Conservation (phyloP, 30 jellyfish, hydroid and myxozoan genomes). For the Nemopilema nomurai region DNA sequence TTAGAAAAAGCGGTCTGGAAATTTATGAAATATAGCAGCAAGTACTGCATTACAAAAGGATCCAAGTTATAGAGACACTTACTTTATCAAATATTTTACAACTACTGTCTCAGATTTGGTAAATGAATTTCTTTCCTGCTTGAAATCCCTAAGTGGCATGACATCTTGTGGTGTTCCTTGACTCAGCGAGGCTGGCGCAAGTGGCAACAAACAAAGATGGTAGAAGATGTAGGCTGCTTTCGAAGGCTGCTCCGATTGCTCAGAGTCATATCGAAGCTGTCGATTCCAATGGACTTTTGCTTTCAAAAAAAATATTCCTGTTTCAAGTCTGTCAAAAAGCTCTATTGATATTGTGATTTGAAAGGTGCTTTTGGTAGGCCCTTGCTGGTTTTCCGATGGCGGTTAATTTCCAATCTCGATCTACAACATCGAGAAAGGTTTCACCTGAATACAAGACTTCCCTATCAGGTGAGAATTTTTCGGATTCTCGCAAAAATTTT, state of each 20-base stretch:
- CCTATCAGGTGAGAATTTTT: neutral
- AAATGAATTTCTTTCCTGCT: too few species aligned
- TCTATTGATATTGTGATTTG: neutral
- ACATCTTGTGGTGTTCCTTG: neutral
- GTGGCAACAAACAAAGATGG: constrained; percentile 17
- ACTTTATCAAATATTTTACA: too few species aligned
- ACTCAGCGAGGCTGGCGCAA: constrained; percentile 21
- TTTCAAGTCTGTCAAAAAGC: neutral
- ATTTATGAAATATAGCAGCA: too few species aligned
- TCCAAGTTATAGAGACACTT: too few species aligned
- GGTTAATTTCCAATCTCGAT: neutral
- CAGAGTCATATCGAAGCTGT: neutral
- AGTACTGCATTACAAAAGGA: too few species aligned
- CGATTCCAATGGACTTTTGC: neutral
- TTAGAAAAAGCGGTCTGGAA: too few species aligned
- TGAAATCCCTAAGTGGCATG: neutral
- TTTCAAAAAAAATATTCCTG: too few species aligned
- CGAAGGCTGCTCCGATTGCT: neutral
- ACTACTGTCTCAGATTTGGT: too few species aligned
- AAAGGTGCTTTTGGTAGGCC: neutral
- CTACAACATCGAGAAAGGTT: neutral
- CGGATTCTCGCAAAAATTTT: neutral
- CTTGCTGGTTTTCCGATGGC: neutral
- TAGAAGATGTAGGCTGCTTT: neutral
- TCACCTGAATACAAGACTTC: neutral